These are phyloP conservation scores for Schlechtendalia chinensis DNA, from an alignment of 1,140 invertebrate genomes.

Conservation along the genomic window DNA sequence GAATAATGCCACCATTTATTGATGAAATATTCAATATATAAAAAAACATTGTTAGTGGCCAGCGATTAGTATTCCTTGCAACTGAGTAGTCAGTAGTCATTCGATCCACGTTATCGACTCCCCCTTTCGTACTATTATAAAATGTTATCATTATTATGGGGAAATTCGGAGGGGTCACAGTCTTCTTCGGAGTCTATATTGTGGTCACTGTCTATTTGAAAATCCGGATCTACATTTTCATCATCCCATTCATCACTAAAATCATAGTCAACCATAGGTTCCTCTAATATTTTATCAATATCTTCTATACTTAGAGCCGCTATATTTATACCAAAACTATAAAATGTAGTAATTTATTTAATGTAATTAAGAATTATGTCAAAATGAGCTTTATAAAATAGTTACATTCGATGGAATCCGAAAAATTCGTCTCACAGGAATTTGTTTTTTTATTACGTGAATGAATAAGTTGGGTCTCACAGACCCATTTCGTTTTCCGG, in stretches of 20 bases:
- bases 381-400: constrained; percentile 26
- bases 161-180: constrained; percentile 6
- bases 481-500: constrained; percentile 18
- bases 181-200: constrained; percentile 27
- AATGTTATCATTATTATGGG: constrained; percentile 14
- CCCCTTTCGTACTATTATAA: constrained; percentile 51
- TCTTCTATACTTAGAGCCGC: constrained; percentile 14
- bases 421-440: constrained; percentile 2
- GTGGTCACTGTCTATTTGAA: constrained; percentile 27
- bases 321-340: constrained; percentile 27
- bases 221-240: constrained; percentile 5
- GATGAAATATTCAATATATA: constrained; percentile 40
- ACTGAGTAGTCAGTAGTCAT: constrained; percentile 49
- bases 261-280: constrained; percentile 14
- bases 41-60: constrained; percentile 51
- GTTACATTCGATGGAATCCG: background rate
- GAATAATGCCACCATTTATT: constrained; percentile 39
- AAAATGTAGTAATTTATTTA: background rate
- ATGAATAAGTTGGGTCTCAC: constrained; percentile 25
- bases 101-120: constrained; percentile 28
- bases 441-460: constrained; percentile 23
- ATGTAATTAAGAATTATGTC: background rate
- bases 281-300: constrained; percentile 11
- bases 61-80: constrained; percentile 35
- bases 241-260: constrained; percentile 18